Evolutionary conservation across 2,888 invertebrate species (phyloP), one percentile per base, ranked within the genome.

Genomic region (Meteorus colon): DNA sequence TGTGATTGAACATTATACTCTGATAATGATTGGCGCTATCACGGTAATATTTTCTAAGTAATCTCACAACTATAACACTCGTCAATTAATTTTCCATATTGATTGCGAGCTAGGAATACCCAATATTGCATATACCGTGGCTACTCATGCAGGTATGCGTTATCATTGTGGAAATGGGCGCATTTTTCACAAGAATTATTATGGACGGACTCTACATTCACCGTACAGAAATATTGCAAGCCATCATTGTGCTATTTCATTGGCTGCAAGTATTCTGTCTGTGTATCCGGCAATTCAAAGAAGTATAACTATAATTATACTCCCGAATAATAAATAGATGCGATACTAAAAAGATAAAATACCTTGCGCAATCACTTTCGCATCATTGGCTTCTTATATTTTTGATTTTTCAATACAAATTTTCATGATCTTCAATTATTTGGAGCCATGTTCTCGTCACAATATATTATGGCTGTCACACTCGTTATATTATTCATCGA

Each of bases 181-280:
- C 88, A 19, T 89, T 89, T 78, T 82, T 86, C 34, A 86, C 86
- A 10, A 82, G 85, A 65, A 76, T 89, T 16, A 85, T 89, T 75
- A 66, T 88, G 73, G 87, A 89, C 67, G 89, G 89, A 29, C 81
- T 89, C 71, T 86, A 88, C 73, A 60, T 89, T 24, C 86, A 86
- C 69, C 84, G 87, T 16, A 84, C 86, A 74, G 88, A 89, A 77
- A 84, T 89, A 78, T 77, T 89, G 8, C 80, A 86, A 41, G 84
- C 87, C 4, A 75, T 86, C 27, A 81, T 88, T 73, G 85, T 84
- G 3, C 76, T 86, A 10, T 84, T 88, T 78, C 89, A 89, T 76
- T 89, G 89, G 89, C 82, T 89, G 8, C 89, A 89, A 84, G 89
- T 89, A 48, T 89, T 89, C 72, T 89, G 89, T 76, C 81, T 89